These are phyloP conservation scores for Lytechinus pictus DNA, from an alignment of 35 echinoderm and acorn worm species.

Conservation along the genomic window DNA sequence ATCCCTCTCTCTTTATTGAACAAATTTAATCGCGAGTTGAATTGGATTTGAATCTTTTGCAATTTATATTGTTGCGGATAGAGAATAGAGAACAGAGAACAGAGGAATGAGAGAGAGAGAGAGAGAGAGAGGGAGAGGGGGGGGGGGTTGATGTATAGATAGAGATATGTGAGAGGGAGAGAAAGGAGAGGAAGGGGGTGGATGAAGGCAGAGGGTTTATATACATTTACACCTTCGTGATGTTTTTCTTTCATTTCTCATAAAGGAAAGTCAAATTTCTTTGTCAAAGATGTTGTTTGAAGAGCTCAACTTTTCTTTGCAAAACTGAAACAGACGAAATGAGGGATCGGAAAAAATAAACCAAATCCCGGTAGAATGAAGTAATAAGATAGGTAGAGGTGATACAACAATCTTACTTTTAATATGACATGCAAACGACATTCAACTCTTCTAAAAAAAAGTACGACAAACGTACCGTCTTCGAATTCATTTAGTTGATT, in stretches of 20 bases:
- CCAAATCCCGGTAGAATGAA: neutral
- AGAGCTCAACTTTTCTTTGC: constrained; percentile 9
- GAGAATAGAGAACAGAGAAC: neutral
- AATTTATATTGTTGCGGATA: too few relatives aligned
- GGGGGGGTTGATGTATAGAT: neutral
- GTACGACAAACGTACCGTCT: neutral
- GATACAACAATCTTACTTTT: neutral
- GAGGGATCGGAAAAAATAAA: neutral
- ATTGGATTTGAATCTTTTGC: too few relatives aligned
- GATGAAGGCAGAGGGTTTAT: too few relatives aligned
- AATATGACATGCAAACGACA: constrained; percentile 18
- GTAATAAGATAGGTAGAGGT: neutral
- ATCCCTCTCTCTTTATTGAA: too few relatives aligned
- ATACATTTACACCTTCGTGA: neutral
- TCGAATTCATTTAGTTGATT: constrained; percentile 13
- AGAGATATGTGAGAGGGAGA: neutral
- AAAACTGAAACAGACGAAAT: neutral
- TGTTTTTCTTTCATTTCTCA: neutral
- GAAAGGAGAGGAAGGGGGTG: neutral
- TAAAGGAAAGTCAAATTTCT: neutral
- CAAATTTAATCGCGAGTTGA: too few relatives aligned
- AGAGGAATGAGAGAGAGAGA: neutral
- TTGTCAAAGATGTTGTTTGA: neutral
- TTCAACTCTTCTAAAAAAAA: constrained; percentile 5
- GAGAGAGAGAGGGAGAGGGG: neutral